A percentile compares a stretch with the other conserved stretches of the same genome.
These are phyloP conservation scores for Ommatoiulus sabulosus DNA, from an alignment of 2,888 invertebrate genomes.

Conservation along the genomic window DNA sequence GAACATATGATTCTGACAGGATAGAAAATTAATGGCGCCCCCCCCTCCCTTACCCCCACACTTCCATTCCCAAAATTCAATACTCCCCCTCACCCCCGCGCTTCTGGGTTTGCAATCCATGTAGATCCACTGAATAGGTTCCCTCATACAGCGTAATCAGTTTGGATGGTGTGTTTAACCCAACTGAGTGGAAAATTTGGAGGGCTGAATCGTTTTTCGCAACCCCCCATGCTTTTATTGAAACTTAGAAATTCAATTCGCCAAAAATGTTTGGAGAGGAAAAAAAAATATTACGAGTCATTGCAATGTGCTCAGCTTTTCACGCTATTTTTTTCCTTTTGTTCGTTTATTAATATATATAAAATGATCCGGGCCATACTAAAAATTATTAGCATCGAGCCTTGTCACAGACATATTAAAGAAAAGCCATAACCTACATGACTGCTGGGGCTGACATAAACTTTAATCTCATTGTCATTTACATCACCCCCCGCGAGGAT, in stretches of 20 bases:
- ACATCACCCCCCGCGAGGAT: neutral
- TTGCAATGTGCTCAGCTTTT: neutral
- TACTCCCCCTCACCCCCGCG: neutral
- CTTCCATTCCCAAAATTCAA: slow-evolving; percentile 11
- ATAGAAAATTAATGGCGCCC: slow-evolving; percentile 55
- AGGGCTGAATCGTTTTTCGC: slow-evolving; percentile 1
- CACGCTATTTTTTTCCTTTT: neutral
- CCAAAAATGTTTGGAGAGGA: neutral
- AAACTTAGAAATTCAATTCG: slow-evolving; percentile 1
- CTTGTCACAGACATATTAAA: neutral
- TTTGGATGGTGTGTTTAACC: slow-evolving; percentile 1
- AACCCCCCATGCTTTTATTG: neutral
- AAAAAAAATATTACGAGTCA: neutral
- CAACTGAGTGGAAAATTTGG: slow-evolving; percentile 1
- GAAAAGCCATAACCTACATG: neutral
- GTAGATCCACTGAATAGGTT: neutral
- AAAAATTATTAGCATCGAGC: neutral
- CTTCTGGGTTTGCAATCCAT: neutral
- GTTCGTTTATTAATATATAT: neutral
- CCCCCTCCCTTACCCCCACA: neutral
- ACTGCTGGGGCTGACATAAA: neutral
- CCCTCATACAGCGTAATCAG: neutral
- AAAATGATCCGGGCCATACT: slow-evolving; percentile 1
- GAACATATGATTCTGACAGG: slow-evolving; percentile 57
- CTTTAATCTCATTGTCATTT: slow-evolving; percentile 1